These are phyloP conservation scores for Eciton burchellii DNA, from an alignment of 1,140 invertebrate genomes.

Conservation along the genomic window DNA sequence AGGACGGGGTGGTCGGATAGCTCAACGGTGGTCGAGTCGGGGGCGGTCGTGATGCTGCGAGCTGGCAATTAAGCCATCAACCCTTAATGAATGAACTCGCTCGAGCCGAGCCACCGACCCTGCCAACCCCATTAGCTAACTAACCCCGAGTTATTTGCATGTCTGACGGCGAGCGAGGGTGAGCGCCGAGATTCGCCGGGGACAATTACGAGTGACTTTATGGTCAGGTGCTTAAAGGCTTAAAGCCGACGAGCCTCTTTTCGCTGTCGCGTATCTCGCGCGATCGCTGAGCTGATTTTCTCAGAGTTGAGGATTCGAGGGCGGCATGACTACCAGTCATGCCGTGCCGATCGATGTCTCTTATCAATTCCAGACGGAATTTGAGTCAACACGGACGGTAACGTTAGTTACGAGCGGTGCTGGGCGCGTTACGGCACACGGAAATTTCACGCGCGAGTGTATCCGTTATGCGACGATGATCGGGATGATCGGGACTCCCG, in stretches of 20 bases:
- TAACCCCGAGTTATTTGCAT: constrained; percentile 86
- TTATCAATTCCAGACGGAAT: too few species aligned
- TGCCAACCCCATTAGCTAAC: constrained; percentile 84
- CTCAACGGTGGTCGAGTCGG: constrained; percentile 55
- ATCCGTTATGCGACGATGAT: constrained; percentile 50
- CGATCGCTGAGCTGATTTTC: not conserved
- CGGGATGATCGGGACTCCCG: constrained; percentile 5
- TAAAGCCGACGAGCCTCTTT: constrained; percentile 82
- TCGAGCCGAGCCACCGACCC: constrained; percentile 74
- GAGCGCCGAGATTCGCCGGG: constrained; percentile 82
- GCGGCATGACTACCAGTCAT: too few species aligned
- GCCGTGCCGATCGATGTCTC: too few species aligned
- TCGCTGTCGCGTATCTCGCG: constrained; percentile 64
- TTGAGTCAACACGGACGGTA: too few species aligned
- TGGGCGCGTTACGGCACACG: too few species aligned
- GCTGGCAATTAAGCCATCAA: constrained; percentile 85
- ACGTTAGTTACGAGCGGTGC: too few species aligned
- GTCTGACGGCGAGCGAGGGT: constrained; percentile 80
- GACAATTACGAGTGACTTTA: constrained; percentile 84
- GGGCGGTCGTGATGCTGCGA: constrained; percentile 81
- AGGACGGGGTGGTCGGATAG: constrained; percentile 56
- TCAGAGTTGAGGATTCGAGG: too few species aligned
- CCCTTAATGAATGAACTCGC: constrained; percentile 85
- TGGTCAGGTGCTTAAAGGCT: constrained; percentile 85
- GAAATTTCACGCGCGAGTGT: not conserved